These are phyloP conservation scores for Panonychus citri DNA, from an alignment of 1,140 invertebrate genomes.

Conservation along the genomic window DNA sequence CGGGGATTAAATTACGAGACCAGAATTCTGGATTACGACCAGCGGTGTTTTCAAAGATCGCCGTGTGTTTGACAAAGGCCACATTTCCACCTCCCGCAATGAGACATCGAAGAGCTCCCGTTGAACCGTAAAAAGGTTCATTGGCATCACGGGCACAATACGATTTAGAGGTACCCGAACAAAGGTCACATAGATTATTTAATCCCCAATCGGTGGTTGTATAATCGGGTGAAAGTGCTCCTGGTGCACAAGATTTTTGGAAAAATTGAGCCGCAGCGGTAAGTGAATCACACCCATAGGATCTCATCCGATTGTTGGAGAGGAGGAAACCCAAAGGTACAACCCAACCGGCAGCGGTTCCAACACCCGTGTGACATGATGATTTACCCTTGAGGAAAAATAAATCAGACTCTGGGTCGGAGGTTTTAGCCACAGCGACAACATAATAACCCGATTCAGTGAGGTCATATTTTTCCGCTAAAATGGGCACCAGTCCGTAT, in stretches of 20 bases:
- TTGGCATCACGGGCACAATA: slow-evolving; percentile 59
- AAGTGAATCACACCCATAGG: slow-evolving; percentile 69
- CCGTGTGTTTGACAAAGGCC: slow-evolving; percentile 71
- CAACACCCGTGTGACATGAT: slow-evolving; percentile 76
- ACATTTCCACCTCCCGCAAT: slow-evolving; percentile 85
- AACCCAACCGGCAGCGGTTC: slow-evolving; percentile 80
- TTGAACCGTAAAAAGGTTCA: slow-evolving; percentile 69
- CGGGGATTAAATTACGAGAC: slow-evolving; percentile 68
- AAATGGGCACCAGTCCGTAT: slow-evolving; percentile 56
- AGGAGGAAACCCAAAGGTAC: slow-evolving; percentile 77
- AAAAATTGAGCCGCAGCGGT: slow-evolving; percentile 78
- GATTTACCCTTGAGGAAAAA: slow-evolving; percentile 62
- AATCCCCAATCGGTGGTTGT: slow-evolving; percentile 24
- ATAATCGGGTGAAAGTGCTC: slow-evolving; percentile 27
- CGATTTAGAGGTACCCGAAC: slow-evolving; percentile 55
- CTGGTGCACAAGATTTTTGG: slow-evolving; percentile 31
- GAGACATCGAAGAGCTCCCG: slow-evolving; percentile 70
- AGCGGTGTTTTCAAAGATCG: slow-evolving; percentile 68
- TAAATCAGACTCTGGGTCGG: slow-evolving; percentile 58
- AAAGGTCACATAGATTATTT: slow-evolving; percentile 65
- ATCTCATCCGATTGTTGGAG: slow-evolving; percentile 73
- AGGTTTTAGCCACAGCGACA: slow-evolving; percentile 72
- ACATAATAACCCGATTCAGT: slow-evolving; percentile 68
- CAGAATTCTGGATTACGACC: slow-evolving; percentile 61
- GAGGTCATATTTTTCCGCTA: slow-evolving; percentile 68